Percentiles rank a stretch among this genome's conserved stretches.
Conservation (phyloP, 2,888 invertebrate species). For the Merodon equestris region DNA sequence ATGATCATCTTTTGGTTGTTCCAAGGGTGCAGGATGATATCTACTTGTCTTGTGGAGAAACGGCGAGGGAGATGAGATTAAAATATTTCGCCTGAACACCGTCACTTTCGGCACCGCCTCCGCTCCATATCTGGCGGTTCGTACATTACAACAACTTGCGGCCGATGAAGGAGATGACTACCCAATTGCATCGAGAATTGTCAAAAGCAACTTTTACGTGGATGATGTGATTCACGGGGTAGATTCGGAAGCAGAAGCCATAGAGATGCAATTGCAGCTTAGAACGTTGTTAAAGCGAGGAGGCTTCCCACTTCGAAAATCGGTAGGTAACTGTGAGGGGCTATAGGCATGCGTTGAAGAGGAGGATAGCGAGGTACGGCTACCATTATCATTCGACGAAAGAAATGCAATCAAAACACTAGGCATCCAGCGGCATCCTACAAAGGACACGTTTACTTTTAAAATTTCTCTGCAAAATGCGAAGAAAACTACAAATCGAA, state of each 20-base stretch:
- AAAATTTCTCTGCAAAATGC: neutral
- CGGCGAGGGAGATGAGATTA: neutral
- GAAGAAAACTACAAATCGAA: conserved; percentile 15
- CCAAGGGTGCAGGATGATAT: conserved; percentile 27
- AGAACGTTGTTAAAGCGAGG: neutral
- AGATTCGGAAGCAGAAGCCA: conserved; percentile 14
- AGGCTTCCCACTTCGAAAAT: conserved; percentile 34
- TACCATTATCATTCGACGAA: conserved; percentile 4
- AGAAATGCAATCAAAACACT: conserved; percentile 17
- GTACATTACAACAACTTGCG: conserved; percentile 22
- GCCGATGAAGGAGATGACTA: conserved; percentile 3
- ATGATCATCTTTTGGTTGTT: conserved; percentile 14
- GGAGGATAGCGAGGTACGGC: conserved; percentile 6
- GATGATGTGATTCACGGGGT: conserved; percentile 25
- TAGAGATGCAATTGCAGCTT: conserved; percentile 9
- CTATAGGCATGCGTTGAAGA: conserved; percentile 13
- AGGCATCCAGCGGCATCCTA: conserved; percentile 29
- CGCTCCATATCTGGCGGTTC: conserved; percentile 18
- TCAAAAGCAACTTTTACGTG: neutral
- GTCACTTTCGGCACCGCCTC: conserved; percentile 18
- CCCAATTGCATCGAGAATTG: conserved; percentile 17
- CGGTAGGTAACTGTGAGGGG: conserved; percentile 17
- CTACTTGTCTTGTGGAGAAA: conserved; percentile 9
- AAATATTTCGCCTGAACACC: conserved; percentile 17
- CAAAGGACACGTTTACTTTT: conserved; percentile 9